A percentile compares a stretch with the other conserved stretches of the same genome.
phyloP scores from a whole-genome alignment of 2,797 vertebrate genomes.

The Poecilia wingei region DNA sequence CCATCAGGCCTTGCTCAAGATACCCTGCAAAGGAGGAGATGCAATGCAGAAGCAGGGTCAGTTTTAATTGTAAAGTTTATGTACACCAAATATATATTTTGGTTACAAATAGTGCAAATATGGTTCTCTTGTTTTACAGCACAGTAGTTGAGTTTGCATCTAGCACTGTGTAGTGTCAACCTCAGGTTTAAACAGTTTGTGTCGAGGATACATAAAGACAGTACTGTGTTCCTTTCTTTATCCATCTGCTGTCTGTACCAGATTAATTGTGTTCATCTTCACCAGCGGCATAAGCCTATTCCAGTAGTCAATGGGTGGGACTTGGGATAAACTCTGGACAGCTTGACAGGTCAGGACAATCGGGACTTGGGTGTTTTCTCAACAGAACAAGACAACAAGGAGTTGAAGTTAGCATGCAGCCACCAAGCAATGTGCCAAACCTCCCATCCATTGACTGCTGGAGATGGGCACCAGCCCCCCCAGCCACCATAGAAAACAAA shows the following conservation, averaged over 20 bases:
- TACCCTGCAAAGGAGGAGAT: constrained; percentile 81
- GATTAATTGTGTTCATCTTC: neutral
- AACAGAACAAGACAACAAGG: neutral
- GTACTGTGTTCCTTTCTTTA: neutral
- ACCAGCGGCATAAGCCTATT: neutral
- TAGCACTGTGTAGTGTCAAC: neutral
- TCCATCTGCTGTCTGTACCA: neutral
- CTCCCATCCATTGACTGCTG: neutral
- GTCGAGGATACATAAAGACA: neutral
- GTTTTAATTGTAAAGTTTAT: neutral
- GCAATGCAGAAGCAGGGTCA: neutral
- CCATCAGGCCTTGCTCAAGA: constrained; percentile 92
- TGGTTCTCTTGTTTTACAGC: neutral
- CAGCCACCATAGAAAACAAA: neutral
- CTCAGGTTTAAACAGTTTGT: neutral
- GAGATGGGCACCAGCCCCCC: neutral
- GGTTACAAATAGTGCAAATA: neutral
- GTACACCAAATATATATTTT: neutral
- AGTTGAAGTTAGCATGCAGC: neutral
- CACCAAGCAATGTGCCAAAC: neutral
- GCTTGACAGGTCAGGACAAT: neutral
- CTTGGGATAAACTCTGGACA: neutral
- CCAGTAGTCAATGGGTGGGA: neutral
- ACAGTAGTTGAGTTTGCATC: neutral
- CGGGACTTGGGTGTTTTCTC: neutral